A percentile compares a stretch with the other conserved stretches of the same genome.
Conservation (phyloP, 2,888 invertebrate species). For the Synanthedon formicaeformis region DNA sequence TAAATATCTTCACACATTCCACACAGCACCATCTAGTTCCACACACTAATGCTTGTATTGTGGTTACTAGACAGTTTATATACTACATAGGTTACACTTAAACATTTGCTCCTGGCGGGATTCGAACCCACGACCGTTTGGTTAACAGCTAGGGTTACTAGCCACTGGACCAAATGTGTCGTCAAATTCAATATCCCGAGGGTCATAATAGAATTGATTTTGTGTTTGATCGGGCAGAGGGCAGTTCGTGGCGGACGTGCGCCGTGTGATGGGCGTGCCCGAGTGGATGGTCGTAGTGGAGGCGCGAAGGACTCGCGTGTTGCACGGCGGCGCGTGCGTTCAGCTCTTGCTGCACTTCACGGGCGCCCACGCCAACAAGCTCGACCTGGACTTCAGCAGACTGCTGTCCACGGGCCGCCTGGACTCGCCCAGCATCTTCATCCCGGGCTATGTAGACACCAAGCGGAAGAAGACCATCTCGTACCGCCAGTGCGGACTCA, state of each 20-base stretch:
- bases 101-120: too few relatives aligned
- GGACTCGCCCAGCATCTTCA: constrained; percentile 79
- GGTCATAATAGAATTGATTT: too few relatives aligned
- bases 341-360: constrained; percentile 89
- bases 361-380: constrained; percentile 81
- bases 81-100: too few relatives aligned
- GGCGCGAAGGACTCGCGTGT: constrained; percentile 79
- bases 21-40: too few relatives aligned
- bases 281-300: constrained; percentile 92
- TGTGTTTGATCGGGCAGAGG: constrained; percentile 71
- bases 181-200: too few relatives aligned
- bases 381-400: constrained; percentile 83
- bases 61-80: too few relatives aligned
- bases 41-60: too few relatives aligned
- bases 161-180: too few relatives aligned
- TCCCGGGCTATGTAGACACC: constrained; percentile 79
- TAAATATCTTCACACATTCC: too few relatives aligned
- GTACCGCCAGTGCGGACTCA: constrained; percentile 81
- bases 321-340: constrained; percentile 84
- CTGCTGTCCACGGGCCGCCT: constrained; percentile 80
- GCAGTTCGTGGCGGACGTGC: constrained; percentile 85
- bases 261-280: constrained; percentile 86
- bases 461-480: constrained; percentile 79
- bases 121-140: too few relatives aligned
- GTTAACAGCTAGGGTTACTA: too few relatives aligned